Evolutionary conservation across 2,797 vertebrate genomes (phyloP).

Genomic region (Mallotus villosus): DNA sequence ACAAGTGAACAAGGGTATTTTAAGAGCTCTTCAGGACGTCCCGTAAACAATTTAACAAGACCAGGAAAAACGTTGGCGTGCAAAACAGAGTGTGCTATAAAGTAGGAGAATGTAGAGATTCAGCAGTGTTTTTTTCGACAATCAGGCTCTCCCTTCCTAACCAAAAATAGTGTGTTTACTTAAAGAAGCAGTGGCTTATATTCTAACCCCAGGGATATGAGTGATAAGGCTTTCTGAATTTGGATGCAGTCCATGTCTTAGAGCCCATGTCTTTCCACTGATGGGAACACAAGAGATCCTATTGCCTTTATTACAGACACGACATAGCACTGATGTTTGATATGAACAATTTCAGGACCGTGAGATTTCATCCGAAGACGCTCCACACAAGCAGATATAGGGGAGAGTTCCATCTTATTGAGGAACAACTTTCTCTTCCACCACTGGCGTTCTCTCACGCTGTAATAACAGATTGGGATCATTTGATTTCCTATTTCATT

Average conservation of each 20-base stretch:
- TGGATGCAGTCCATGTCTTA: not conserved
- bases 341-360: conserved; percentile 17
- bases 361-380: conserved; percentile 14
- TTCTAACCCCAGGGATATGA: not conserved
- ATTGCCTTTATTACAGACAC: conserved; percentile 22
- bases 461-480: conserved; percentile 36
- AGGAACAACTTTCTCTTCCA: conserved; percentile 7
- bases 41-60: conserved; percentile 41
- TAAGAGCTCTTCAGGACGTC: conserved; percentile 36
- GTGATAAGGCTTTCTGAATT: not conserved
- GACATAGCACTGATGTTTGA: not conserved
- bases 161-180: not conserved
- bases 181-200: not conserved
- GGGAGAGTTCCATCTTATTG: conserved; percentile 21
- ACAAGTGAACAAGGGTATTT: conserved; percentile 32
- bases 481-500: conserved; percentile 65
- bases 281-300: conserved; percentile 11
- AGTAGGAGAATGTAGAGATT: not conserved
- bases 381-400: conserved; percentile 39
- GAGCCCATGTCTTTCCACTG: not conserved
- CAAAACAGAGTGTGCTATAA: not conserved
- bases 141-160: not conserved
- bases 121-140: conserved; percentile 1
- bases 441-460: conserved; percentile 42
- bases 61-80: not conserved